Evolutionary conservation across 2,888 invertebrate genomes (phyloP), one percentile per base, ranked within the genome.

Genomic region (Arenicola marina): DNA sequence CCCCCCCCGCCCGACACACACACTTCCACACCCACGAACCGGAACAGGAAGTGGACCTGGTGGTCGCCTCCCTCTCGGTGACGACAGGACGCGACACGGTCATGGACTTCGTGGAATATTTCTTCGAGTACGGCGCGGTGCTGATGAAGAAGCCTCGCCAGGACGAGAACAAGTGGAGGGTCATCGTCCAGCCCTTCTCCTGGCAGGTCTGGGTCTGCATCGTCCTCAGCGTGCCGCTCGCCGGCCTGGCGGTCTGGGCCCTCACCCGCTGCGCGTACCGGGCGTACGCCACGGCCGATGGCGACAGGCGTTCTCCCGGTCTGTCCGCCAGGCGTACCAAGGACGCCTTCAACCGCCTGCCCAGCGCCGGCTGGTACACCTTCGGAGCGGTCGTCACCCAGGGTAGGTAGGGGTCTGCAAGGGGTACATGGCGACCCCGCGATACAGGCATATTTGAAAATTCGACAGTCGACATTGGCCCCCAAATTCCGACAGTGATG

Each of bases 101-200:
- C 4, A 61, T 66, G 33, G 66, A 66, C 45, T 66, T 66, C 46
- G 53, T 57, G 24, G 38, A 48, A 2, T 65, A 59, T 56, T 59
- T 38, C 32, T 33, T 24, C 2, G 66, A 63, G 26, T 65, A 59
- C 33, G 53, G 64, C n/a, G 51, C 24, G 4, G 45, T 53, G 4
- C 28, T 65, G 11, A 43, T 65, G 29, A 26, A 45, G 15, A 56
- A 51, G 54, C 63, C 60, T 18, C 45, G 56, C 24, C 43, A 44
- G 4, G 31, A 56, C 24, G 61, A 62, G 43, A 38, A 51, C 24
- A 61, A 61, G 31, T 62, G 54, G 54, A 21, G 48, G 26, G 58
- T 63, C 15, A 32, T 63, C 21, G 28, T 44, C 3, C 45, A 62
- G 24, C 63, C 63, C 7, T 63, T 63, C 45, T 15, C 38, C 21